Evolutionary conservation across 53 echinoderm and acorn worm species (phyloP).

Genomic region (Stichopus horrens): DNA sequence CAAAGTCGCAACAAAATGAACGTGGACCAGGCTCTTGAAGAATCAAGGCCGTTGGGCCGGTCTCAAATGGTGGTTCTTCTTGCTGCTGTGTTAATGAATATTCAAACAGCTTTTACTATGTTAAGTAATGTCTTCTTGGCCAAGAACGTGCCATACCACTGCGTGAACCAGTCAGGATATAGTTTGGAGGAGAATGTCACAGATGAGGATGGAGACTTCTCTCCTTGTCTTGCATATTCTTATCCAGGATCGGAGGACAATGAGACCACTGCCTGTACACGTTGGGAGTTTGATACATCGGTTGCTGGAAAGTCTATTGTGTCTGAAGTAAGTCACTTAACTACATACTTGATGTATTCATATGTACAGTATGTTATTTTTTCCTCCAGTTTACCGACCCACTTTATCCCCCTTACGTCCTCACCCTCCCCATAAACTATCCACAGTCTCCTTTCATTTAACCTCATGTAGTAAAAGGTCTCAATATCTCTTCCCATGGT

Average conservation of each 20-base stretch:
- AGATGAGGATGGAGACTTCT: background rate
- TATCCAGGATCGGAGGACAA: background rate
- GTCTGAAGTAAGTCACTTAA: conserved; percentile 24
- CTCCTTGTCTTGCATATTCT: background rate
- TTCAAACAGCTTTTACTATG: conserved; percentile 7
- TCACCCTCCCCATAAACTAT: too few relatives aligned
- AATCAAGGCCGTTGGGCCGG: background rate
- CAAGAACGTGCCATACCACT: conserved; percentile 17
- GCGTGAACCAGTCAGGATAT: conserved; percentile 14
- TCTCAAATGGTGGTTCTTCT: background rate
- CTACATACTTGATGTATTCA: too few relatives aligned
- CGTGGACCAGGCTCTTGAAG: background rate
- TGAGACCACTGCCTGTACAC: background rate
- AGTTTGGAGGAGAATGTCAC: conserved; percentile 1
- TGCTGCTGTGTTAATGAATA: conserved; percentile 11
- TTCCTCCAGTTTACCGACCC: too few relatives aligned
- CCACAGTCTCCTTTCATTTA: too few relatives aligned
- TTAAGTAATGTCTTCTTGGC: conserved; percentile 32
- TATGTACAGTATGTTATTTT: too few relatives aligned
- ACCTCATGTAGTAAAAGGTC: too few relatives aligned
- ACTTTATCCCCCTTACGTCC: too few relatives aligned
- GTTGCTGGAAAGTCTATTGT: conserved; percentile 19
- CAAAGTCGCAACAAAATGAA: background rate
- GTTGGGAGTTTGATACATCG: conserved; percentile 1
- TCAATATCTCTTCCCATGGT: too few relatives aligned